Conservation (phyloP, 64 coral and sea anemone genomes). For the Pocillopora damicornis region DNA sequence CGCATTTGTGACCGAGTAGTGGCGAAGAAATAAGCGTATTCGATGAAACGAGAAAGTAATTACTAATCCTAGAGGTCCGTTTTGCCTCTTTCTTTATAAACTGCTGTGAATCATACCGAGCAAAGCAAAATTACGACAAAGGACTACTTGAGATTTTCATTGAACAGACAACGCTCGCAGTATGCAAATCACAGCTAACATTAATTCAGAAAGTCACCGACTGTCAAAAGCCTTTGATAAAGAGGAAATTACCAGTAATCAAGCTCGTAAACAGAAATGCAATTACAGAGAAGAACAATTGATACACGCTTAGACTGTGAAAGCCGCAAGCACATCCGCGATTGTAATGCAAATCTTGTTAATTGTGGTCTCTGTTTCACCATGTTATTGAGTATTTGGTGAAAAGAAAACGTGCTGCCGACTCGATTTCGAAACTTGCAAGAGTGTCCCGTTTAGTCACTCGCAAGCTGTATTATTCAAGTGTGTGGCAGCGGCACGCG, state of each 20-base stretch:
- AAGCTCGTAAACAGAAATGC: conserved; percentile 46
- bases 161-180: neutral
- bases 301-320: conserved; percentile 26
- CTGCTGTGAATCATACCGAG: neutral
- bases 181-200: conserved; percentile 35
- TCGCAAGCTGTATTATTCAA: neutral
- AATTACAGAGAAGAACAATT: conserved; percentile 31
- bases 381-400: neutral
- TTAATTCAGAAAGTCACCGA: conserved; percentile 11
- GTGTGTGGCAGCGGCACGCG: neutral
- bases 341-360: conserved; percentile 41
- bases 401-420: conserved; percentile 1
- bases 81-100: neutral
- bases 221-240: conserved; percentile 43
- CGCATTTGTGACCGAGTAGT: neutral
- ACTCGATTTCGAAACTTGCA: neutral
- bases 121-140: neutral
- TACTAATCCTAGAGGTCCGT: neutral
- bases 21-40: conserved; percentile 15
- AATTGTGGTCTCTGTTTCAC: neutral
- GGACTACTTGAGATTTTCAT: neutral
- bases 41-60: neutral
- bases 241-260: conserved; percentile 51
- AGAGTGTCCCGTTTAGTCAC: neutral
- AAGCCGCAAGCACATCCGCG: neutral